Evolutionary conservation across 2,888 invertebrate species (phyloP).

Genomic region (Apotomis betuletana): DNA sequence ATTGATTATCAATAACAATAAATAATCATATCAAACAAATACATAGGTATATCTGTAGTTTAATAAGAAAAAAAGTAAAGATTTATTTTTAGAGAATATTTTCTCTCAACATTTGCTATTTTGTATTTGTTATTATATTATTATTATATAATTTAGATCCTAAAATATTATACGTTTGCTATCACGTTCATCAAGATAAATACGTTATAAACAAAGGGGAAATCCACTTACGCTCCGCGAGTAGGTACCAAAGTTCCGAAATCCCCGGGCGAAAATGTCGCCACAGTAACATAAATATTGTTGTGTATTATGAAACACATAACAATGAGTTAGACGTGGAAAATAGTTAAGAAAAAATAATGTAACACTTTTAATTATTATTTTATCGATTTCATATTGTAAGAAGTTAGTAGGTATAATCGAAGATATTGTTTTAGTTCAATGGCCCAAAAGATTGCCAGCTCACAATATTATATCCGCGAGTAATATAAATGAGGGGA

Average conservation of each 20-base stretch:
- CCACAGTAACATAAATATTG: background rate
- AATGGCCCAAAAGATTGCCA: background rate
- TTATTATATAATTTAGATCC: too few relatives aligned
- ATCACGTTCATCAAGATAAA: too few relatives aligned
- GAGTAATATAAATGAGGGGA: background rate
- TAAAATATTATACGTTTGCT: too few relatives aligned
- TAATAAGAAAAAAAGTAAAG: too few relatives aligned
- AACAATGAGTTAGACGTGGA: background rate
- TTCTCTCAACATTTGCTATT: too few relatives aligned
- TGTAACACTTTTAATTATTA: background rate
- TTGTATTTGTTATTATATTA: too few relatives aligned
- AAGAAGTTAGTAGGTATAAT: background rate
- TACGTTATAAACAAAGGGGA: background rate
- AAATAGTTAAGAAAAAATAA: background rate
- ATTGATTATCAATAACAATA: too few relatives aligned
- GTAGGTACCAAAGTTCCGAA: background rate
- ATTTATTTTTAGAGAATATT: too few relatives aligned
- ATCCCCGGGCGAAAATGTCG: slow-evolving; percentile 3
- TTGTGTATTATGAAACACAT: background rate
- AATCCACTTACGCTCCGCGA: background rate
- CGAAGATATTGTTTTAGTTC: background rate
- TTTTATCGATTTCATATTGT: background rate
- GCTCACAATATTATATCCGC: background rate
- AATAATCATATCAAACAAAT: too few relatives aligned
- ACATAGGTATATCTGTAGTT: too few relatives aligned